A percentile compares a stretch with the other conserved stretches of the same genome.
These are phyloP conservation scores for Sicus ferrugineus DNA, from an alignment of 2,888 invertebrate species.

Conservation along the genomic window DNA sequence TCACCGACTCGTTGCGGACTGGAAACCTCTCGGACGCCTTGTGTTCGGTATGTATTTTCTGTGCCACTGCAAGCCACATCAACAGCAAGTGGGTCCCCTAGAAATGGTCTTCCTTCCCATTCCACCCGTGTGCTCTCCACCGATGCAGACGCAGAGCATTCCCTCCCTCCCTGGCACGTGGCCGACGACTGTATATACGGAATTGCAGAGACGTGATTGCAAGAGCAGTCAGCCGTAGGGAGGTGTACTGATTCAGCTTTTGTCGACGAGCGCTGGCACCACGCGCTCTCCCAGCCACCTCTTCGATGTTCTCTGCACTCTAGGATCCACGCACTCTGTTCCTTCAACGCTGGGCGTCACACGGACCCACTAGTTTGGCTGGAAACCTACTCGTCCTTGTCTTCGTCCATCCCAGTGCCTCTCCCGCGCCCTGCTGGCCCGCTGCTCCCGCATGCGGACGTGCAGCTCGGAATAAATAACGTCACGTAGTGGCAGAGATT, in stretches of 20 bases:
- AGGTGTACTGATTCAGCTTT: constrained; percentile 61
- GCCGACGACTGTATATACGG: constrained; percentile 54
- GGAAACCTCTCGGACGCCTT: too few relatives aligned
- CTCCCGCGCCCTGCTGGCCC: not conserved
- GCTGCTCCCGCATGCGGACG: constrained; percentile 48
- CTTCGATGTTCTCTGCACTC: not conserved
- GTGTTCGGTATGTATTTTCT: too few relatives aligned
- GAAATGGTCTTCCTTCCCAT: not conserved
- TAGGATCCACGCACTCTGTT: not conserved
- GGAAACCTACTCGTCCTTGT: not conserved
- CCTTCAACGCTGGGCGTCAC: not conserved
- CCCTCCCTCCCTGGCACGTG: constrained; percentile 28
- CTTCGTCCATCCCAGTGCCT: too few relatives aligned
- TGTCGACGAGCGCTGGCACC: not conserved
- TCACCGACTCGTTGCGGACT: not conserved
- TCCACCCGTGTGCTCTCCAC: not conserved
- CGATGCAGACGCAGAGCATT: not conserved
- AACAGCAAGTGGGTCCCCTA: too few relatives aligned
- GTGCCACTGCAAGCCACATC: too few relatives aligned
- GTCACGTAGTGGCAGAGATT: constrained; percentile 64
- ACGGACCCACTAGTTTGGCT: not conserved
- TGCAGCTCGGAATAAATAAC: constrained; percentile 62
- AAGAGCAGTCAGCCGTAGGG: constrained; percentile 62
- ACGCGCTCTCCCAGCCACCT: not conserved
- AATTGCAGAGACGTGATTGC: constrained; percentile 64